phyloP scores from a whole-genome alignment of 2,888 invertebrate genomes.

The Metacarcinus magister region DNA sequence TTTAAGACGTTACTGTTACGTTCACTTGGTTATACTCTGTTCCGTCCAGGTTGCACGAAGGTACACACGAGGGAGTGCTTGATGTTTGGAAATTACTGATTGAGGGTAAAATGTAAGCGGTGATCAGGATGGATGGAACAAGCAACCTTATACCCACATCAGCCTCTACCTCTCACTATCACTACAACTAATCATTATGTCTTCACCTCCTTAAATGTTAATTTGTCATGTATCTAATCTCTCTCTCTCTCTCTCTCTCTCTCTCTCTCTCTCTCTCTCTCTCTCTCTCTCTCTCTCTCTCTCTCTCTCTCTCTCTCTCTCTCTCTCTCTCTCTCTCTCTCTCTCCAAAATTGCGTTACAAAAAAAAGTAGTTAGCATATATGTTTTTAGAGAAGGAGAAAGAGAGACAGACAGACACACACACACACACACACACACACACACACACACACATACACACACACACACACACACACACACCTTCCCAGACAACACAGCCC shows the following conservation, averaged over 20 bases:
- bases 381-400: too few relatives aligned
- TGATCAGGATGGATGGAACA: neutral
- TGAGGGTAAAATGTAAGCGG: neutral
- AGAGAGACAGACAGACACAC: neutral
- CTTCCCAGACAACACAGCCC: neutral
- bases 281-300: constrained; percentile 57
- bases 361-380: too few relatives aligned
- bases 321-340: too few relatives aligned
- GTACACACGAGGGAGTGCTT: too few relatives aligned
- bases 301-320: constrained; percentile 42
- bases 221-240: neutral
- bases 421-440: constrained; percentile 26
- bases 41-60: neutral
- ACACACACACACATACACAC: constrained; percentile 23
- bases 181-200: neutral
- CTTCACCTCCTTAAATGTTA: neutral
- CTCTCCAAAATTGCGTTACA: too few relatives aligned
- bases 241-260: constrained; percentile 56
- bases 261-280: constrained; percentile 57
- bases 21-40: neutral
- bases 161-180: neutral
- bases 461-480: constrained; percentile 14
- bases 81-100: too few relatives aligned
- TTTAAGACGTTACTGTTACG: neutral
- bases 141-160: neutral